Percentiles rank a stretch among this genome's conserved stretches.
Evolutionary conservation across 2,888 invertebrate genomes (phyloP).

Genomic region (Tiphia femorata): DNA sequence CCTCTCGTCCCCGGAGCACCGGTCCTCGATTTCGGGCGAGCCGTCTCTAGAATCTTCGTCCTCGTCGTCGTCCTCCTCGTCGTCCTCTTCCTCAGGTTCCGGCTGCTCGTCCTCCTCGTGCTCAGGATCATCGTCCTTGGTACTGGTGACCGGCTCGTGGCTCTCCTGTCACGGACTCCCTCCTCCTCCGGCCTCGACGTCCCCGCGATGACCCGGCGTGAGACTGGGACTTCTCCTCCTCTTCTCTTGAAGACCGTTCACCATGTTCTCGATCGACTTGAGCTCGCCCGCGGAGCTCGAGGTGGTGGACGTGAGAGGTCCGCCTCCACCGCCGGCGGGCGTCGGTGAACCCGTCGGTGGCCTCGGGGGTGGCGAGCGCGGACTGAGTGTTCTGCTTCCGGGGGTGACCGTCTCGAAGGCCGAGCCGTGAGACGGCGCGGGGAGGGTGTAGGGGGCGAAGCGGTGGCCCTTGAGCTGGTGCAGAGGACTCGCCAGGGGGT

Average conservation of each 20-base stretch:
- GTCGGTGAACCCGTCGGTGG: conserved; percentile 74
- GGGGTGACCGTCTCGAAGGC: conserved; percentile 93
- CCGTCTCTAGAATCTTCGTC: conserved; percentile 30
- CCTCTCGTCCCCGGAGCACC: conserved; percentile 47
- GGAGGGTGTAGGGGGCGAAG: conserved; percentile 91
- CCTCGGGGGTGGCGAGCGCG: conserved; percentile 74
- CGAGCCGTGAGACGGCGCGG: conserved; percentile 80
- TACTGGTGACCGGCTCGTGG: conserved; percentile 59
- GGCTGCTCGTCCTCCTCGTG: conserved; percentile 46
- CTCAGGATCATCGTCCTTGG: conserved; percentile 51
- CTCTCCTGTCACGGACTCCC: conserved; percentile 69
- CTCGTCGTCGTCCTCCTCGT: conserved; percentile 33
- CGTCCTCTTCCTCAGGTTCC: conserved; percentile 23
- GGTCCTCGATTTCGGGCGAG: conserved; percentile 33
- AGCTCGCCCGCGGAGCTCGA: conserved; percentile 79
- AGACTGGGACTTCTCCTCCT: conserved; percentile 74
- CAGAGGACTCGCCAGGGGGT: conserved; percentile 78
- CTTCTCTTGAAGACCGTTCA: conserved; percentile 93
- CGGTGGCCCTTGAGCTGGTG: conserved; percentile 82
- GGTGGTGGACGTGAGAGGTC: conserved; percentile 29
- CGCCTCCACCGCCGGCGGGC: conserved; percentile 64
- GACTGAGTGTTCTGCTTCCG: conserved; percentile 76
- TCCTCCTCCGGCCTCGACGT: conserved; percentile 58
- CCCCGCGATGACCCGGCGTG: conserved; percentile 58
- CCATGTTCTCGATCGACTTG: conserved; percentile 97